Evolutionary conservation across 2,113 vertebrate genomes (phyloP).

Genomic region (Eupsittula cactorum): DNA sequence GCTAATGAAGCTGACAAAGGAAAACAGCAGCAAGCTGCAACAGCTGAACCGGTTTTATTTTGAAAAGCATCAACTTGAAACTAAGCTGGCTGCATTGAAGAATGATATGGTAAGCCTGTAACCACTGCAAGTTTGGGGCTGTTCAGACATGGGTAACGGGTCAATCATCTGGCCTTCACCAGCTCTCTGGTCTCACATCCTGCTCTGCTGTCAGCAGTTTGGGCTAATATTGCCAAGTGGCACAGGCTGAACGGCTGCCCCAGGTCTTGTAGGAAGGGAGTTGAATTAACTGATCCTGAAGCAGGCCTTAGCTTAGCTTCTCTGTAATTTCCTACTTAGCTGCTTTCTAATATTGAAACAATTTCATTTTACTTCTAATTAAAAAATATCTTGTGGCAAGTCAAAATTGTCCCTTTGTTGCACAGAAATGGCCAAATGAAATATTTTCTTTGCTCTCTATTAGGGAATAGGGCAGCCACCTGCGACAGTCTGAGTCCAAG

Average conservation of each 20-base stretch:
- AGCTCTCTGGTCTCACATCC: background rate
- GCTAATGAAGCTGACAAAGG: conserved; percentile 76
- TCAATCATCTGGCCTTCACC: background rate
- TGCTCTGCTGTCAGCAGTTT: background rate
- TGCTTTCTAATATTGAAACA: background rate
- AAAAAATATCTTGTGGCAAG: background rate
- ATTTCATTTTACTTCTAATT: background rate
- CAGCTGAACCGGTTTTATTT: conserved; percentile 72
- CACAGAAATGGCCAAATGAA: background rate
- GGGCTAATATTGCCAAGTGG: background rate
- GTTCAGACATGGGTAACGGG: background rate
- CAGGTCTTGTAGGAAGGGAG: background rate
- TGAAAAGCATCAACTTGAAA: conserved; percentile 81
- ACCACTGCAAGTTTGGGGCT: background rate
- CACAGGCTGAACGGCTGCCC: background rate
- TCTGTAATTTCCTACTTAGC: background rate
- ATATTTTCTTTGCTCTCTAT: background rate
- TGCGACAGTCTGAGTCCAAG: background rate
- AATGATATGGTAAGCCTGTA: conserved; percentile 74
- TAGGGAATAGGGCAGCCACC: background rate
- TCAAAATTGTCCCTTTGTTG: background rate
- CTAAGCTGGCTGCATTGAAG: conserved; percentile 74
- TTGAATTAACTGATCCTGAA: background rate
- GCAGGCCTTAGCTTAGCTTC: background rate
- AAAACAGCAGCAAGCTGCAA: conserved; percentile 79